Evolutionary conservation across 2,888 invertebrate genomes (phyloP).

Genomic region (Volucella bombylans): DNA sequence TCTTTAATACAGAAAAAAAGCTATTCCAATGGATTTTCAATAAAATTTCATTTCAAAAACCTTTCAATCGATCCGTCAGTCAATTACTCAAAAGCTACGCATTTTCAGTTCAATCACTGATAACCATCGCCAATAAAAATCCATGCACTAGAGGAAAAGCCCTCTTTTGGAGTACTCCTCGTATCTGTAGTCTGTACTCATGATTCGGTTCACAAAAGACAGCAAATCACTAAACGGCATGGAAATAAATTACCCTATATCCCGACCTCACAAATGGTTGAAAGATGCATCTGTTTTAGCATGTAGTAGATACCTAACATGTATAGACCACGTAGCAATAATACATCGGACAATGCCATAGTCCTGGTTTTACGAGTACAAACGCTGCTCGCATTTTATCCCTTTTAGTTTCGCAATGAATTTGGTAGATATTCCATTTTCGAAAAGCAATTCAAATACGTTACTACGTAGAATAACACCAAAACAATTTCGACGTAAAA

Average conservation of each 20-base stretch:
- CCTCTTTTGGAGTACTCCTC: slow-evolving; percentile 3
- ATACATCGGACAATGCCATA: neutral
- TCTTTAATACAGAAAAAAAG: neutral
- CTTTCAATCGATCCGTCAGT: slow-evolving; percentile 22
- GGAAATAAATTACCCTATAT: slow-evolving; percentile 40
- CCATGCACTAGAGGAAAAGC: slow-evolving; percentile 27
- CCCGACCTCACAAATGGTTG: slow-evolving; percentile 32
- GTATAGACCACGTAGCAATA: neutral
- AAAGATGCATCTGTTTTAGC: slow-evolving; percentile 31
- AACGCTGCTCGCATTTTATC: slow-evolving; percentile 35
- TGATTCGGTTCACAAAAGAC: slow-evolving; percentile 29
- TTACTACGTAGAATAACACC: slow-evolving; percentile 16
- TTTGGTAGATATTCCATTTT: slow-evolving; percentile 31
- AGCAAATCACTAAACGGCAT: slow-evolving; percentile 39
- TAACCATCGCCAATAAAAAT: slow-evolving; percentile 53
- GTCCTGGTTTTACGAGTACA: slow-evolving; percentile 50
- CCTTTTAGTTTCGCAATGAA: slow-evolving; percentile 43
- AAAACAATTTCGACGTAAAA: neutral
- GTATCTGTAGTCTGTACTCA: neutral
- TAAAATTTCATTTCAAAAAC: neutral
- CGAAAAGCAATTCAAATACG: slow-evolving; percentile 45
- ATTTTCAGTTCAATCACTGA: slow-evolving; percentile 48
- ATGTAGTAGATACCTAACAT: neutral
- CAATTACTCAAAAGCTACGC: slow-evolving; percentile 23
- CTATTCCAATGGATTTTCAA: neutral